Conservation (phyloP, 2,113 vertebrate genomes). For the Ophthalmotilapia sp. region DNA sequence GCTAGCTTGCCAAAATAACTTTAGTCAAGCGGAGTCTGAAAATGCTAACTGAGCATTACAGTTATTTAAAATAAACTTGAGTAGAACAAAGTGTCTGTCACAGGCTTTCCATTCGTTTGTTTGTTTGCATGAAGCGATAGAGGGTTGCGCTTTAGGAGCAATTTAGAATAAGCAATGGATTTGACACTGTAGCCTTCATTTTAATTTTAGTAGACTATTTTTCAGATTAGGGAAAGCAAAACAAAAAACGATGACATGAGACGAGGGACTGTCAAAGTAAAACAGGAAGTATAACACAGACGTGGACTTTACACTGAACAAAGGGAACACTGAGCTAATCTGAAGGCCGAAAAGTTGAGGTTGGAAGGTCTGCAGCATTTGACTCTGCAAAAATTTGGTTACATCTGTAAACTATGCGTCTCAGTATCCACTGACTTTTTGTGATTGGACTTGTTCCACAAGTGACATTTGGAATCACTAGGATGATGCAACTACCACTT, state of each 20-base stretch:
- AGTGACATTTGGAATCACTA: background rate
- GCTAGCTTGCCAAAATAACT: background rate
- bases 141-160: background rate
- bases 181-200: background rate
- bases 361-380: background rate
- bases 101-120: background rate
- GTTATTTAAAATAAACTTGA: background rate
- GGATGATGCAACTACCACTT: background rate
- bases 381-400: background rate
- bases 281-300: background rate
- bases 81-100: background rate
- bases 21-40: background rate
- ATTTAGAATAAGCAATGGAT: background rate
- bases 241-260: background rate
- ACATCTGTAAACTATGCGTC: background rate
- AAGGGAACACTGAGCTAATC: background rate
- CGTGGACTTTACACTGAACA: background rate
- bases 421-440: background rate
- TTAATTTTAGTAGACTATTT: background rate
- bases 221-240: background rate
- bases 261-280: background rate
- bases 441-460: background rate
- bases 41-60: background rate
- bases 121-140: background rate
- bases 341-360: background rate